These are phyloP conservation scores for Threskiornis aethiopicus DNA, from an alignment of 2,797 vertebrate species.

Conservation along the genomic window DNA sequence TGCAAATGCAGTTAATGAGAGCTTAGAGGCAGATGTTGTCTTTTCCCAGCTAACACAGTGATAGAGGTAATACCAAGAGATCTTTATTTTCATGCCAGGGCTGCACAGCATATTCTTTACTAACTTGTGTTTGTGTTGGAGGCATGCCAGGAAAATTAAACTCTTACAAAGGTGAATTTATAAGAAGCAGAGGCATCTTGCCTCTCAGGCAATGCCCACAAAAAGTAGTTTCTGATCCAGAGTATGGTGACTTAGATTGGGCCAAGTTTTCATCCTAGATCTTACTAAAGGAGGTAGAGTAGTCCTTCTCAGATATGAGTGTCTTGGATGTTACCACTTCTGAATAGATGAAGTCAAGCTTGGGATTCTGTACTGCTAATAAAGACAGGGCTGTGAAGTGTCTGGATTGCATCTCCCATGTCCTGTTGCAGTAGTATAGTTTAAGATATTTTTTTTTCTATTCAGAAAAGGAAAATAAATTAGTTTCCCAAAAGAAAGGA, in stretches of 20 bases:
- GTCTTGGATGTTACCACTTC: not conserved
- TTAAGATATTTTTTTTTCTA: not conserved
- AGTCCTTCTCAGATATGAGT: not conserved
- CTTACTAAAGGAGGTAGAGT: not conserved
- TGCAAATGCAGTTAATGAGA: not conserved
- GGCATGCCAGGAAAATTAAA: not conserved
- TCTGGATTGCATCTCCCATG: not conserved
- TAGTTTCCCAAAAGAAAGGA: not conserved
- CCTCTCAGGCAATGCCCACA: rapidly evolving
- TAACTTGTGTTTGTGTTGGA: not conserved
- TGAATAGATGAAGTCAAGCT: not conserved
- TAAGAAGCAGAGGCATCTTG: not conserved
- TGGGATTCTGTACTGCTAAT: not conserved
- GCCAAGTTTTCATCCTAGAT: not conserved
- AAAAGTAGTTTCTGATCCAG: not conserved
- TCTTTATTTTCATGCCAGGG: not conserved
- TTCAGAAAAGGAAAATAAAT: not conserved
- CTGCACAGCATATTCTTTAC: not conserved
- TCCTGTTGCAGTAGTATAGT: not conserved
- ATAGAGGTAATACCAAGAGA: not conserved
- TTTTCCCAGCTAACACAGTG: not conserved
- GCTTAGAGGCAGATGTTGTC: not conserved
- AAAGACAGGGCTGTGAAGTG: not conserved
- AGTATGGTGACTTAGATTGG: not conserved
- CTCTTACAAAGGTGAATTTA: not conserved